phyloP scores from a whole-genome alignment of 2,888 invertebrate species.

The Philereme vetulata region DNA sequence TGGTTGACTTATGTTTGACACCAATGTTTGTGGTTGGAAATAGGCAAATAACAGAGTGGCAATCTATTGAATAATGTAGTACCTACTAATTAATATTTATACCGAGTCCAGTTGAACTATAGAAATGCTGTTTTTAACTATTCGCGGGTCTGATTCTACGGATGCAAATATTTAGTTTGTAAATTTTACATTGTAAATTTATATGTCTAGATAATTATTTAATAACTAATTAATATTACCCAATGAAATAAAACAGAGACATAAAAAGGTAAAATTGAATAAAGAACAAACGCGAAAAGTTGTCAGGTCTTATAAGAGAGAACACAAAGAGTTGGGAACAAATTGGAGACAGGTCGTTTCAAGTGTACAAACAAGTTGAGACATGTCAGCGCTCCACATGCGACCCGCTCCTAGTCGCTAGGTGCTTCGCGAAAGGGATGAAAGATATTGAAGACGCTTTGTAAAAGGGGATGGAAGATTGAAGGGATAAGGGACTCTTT shows the following conservation, averaged over 20 bases:
- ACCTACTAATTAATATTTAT: slow-evolving; percentile 50
- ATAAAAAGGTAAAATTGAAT: neutral
- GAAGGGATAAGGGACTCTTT: slow-evolving; percentile 43
- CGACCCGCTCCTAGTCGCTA: slow-evolving; percentile 38
- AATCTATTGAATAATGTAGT: slow-evolving; percentile 51
- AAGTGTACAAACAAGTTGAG: slow-evolving; percentile 31
- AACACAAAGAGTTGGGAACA: slow-evolving; percentile 24
- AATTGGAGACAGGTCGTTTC: slow-evolving; percentile 41
- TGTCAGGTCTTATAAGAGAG: slow-evolving; percentile 6
- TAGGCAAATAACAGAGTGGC: slow-evolving; percentile 45
- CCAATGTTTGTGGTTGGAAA: slow-evolving; percentile 16
- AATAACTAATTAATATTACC: no score
- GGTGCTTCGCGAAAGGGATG: slow-evolving; percentile 43
- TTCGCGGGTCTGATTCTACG: slow-evolving; percentile 16
- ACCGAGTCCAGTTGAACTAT: slow-evolving; percentile 18
- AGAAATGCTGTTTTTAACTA: slow-evolving; percentile 22
- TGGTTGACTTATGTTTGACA: slow-evolving; percentile 6
- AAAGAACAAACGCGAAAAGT: slow-evolving; percentile 5
- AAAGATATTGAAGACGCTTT: slow-evolving; percentile 44
- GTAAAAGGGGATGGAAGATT: slow-evolving; percentile 36
- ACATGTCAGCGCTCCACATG: slow-evolving; percentile 36
- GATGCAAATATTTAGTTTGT: slow-evolving; percentile 2
- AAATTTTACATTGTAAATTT: no score
- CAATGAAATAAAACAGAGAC: neutral
- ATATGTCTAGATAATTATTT: no score